Evolutionary conservation across 2,113 vertebrate genomes (phyloP), one percentile per base, ranked within the genome.

Genomic region (Rutilus rutilus): DNA sequence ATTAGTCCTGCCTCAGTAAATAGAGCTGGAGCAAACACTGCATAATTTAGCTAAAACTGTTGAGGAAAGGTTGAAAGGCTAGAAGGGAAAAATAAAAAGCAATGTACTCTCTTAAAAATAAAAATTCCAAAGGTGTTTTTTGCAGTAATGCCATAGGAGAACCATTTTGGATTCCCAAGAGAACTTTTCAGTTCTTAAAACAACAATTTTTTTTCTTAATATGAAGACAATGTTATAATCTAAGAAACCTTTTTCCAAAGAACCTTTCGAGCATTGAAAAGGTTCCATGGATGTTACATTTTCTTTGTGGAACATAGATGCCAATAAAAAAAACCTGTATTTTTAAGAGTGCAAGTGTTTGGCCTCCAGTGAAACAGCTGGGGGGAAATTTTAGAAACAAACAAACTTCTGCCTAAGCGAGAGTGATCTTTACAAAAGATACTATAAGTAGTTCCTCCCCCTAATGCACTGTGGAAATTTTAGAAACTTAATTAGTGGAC

Each of bases 401-500:
- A n/a, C n/a, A n/a, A n/a, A n/a, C n/a, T 69, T 50, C 60, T 6
- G 5, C 42, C 64, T 54, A 67, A n/a, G 62, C 4, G 27, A 54
- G 47, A 54, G n/a, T 79, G 77, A 27, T 39, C 76, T 3, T 2
- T 36, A 59, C 21, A 39, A 42, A 62, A 79, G 27, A 82, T 3
- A 4, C 21, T 52, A 54, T 69, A 23, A 67, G 62, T 69, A 10
- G 80, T n/a, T 23, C 47, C 80, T 52, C 21, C 62, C 8, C 27
- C 64, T 82, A 82, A 69, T 82, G 45, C 27, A 15, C 19, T 7
- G 62, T 54, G 27, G 64, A 45, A 33, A 33, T 54, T 73, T 17
- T 78, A 71, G 67, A 84, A 71, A 81, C 39, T 54, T 65, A 71
- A 73, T 77, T 67, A 78, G 76, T 52, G 82, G 75, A 74, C 59